Base-by-base conservation (phyloP, 2,113 vertebrate species). In the Eulemur rufifrons region DNA sequence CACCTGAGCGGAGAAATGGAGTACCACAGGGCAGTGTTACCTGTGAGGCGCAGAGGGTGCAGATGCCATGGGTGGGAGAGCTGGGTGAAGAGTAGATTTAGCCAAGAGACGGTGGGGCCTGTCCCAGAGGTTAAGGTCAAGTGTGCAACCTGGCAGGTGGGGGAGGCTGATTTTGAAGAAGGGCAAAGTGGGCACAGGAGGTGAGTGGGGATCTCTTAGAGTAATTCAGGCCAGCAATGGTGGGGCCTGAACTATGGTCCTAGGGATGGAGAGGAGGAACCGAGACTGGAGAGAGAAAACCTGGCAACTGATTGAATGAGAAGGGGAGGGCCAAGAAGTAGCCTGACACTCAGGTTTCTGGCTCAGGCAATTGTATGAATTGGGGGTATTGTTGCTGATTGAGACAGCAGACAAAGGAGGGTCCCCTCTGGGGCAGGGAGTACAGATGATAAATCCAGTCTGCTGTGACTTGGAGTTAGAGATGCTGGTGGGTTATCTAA, bases 361-460 rank as follows among this genome's bases (percentile, higher is more conserved):
- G 54, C 56, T 56, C 32, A 32, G 0, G n/a, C 8, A 32, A 1
- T 7, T 1, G 0, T 12, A 54, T 20, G 39, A 91, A 54, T 20
- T 20, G 2, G 47, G 50, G 27, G 39, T 23, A n/a, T 47, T 68
- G 47, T 59, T 73, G 29, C 39, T 32, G 34, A 14, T 1, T 47
- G 78, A 78, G 54, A 54, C 0, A 15, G 32, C 5, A 4, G n/a
- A 64, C n/a, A 45, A 69, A 54, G 34, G 14, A 47, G 47, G 37
- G 4, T 10, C 20, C 15, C 1, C 2, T 56, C 42, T 42, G 50
- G 69, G 7, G 12, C 18, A 42, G 10, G 47, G 39, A 15, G 15
- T 32, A 25, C 37, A 61, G 81, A 29, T 5, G 56, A 7, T n/a
- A 61, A 23, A 5, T 61, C 29, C n/a, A 7, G 23, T 56, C 23